Conservation (phyloP, 2,888 invertebrate genomes). For the Leptinotarsa haldemani region DNA sequence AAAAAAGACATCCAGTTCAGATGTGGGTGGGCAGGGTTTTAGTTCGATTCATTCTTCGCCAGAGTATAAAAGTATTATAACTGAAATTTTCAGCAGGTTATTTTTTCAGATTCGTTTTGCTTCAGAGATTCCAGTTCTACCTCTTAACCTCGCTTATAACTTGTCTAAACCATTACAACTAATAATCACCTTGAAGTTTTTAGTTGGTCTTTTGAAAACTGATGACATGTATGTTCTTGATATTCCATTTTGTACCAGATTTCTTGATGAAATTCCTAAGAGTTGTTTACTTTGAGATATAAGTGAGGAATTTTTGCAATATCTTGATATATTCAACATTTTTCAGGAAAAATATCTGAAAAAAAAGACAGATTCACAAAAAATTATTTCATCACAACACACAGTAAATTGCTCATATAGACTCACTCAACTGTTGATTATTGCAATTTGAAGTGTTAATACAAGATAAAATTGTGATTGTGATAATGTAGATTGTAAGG, state of each 20-base stretch:
- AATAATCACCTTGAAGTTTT: conserved; percentile 48
- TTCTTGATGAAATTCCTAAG: conserved; percentile 40
- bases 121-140: no score
- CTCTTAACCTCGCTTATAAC: neutral
- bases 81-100: no score
- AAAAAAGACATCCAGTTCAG: no score
- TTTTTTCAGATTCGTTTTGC: no score
- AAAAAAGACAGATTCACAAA: neutral
- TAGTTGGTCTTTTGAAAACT: conserved; percentile 43
- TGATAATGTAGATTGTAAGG: conserved; percentile 2
- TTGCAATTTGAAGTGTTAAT: neutral
- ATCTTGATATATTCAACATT: conserved; percentile 55
- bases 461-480: neutral
- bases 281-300: conserved; percentile 47
- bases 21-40: no score
- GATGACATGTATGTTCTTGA: conserved; percentile 46
- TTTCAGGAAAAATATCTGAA: conserved; percentile 13
- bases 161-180: neutral
- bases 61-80: no score
- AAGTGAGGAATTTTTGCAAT: conserved; percentile 48
- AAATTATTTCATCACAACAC: no score
- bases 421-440: no score
- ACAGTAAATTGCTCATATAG: no score
- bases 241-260: conserved; percentile 41
- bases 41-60: no score